Evolutionary conservation across 2,113 vertebrate species (phyloP).

Genomic region (Calonectris borealis): DNA sequence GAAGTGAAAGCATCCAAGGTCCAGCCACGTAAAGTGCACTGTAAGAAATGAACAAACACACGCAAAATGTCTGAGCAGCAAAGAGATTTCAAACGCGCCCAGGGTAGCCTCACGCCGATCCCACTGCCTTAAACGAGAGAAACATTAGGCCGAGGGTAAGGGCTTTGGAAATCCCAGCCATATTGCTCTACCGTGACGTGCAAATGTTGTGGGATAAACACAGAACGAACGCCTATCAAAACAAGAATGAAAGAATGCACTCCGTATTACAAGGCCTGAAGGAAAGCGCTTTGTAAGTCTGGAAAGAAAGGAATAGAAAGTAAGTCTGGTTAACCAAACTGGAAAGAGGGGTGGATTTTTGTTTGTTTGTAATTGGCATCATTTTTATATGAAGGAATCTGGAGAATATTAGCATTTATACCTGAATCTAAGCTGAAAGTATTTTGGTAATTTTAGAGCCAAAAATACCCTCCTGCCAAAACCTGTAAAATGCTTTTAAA

Average conservation of each 20-base stretch:
- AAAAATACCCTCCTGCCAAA: constrained; percentile 62
- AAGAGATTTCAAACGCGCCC: accelerated
- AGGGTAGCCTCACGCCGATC: background rate
- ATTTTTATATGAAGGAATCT: constrained; percentile 51
- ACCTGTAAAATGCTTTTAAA: constrained; percentile 44
- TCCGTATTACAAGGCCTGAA: background rate
- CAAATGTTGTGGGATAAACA: background rate
- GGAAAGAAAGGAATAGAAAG: background rate
- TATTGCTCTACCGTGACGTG: background rate
- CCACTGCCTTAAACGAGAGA: background rate
- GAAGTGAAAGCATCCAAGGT: background rate
- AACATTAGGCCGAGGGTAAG: background rate
- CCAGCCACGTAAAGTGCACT: background rate
- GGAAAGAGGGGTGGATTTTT: constrained; percentile 2
- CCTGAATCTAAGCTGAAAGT: constrained; percentile 54
- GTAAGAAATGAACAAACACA: background rate
- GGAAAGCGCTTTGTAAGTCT: background rate
- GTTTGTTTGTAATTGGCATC: constrained; percentile 50
- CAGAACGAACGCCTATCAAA: accelerated
- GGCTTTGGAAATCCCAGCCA: background rate
- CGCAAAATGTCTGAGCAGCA: background rate
- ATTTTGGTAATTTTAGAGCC: constrained; percentile 55
- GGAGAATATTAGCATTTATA: constrained; percentile 67
- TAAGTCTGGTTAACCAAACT: constrained; percentile 10
- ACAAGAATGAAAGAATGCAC: background rate